phyloP scores from a whole-genome alignment of 1,140 invertebrate species.

The Listronotus bonariensis region DNA sequence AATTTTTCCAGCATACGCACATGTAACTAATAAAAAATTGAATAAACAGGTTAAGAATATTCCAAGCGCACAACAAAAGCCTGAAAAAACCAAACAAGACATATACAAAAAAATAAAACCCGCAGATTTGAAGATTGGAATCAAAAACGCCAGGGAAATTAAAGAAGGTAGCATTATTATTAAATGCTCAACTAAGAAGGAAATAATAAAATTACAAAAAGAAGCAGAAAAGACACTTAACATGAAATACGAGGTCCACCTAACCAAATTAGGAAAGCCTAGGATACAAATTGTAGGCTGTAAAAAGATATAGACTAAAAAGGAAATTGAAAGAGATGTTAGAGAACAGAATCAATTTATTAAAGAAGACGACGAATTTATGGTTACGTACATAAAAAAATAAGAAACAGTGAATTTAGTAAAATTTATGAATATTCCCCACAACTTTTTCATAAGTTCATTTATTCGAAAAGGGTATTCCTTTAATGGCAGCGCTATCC shows the following conservation, averaged over 20 bases:
- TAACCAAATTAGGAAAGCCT: slow-evolving; percentile 5
- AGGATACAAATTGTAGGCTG: slow-evolving; percentile 2
- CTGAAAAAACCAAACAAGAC: too few relatives aligned
- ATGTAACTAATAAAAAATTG: too few relatives aligned
- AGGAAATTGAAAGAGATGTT: slow-evolving; percentile 1
- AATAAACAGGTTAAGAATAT: too few relatives aligned
- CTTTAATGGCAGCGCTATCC: slow-evolving; percentile 3
- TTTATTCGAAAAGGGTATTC: slow-evolving; percentile 8
- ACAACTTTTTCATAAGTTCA: slow-evolving; percentile 8
- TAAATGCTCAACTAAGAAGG: too few relatives aligned
- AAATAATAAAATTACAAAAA: too few relatives aligned
- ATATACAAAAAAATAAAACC: too few relatives aligned
- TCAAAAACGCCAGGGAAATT: too few relatives aligned
- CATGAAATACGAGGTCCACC: slow-evolving; percentile 1
- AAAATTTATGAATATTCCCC: slow-evolving; percentile 13
- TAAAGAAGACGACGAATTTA: not conserved
- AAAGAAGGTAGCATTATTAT: too few relatives aligned
- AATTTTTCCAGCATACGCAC: too few relatives aligned
- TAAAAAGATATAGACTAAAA: not conserved
- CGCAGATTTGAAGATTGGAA: too few relatives aligned
- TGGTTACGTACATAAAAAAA: slow-evolving; percentile 7
- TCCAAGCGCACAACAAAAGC: too few relatives aligned
- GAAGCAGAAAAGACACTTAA: too few relatives aligned
- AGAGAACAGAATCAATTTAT: slow-evolving; percentile 15
- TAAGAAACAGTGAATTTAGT: not conserved